phyloP scores from a whole-genome alignment of 2,888 invertebrate species.

The Nomada ferruginata region DNA sequence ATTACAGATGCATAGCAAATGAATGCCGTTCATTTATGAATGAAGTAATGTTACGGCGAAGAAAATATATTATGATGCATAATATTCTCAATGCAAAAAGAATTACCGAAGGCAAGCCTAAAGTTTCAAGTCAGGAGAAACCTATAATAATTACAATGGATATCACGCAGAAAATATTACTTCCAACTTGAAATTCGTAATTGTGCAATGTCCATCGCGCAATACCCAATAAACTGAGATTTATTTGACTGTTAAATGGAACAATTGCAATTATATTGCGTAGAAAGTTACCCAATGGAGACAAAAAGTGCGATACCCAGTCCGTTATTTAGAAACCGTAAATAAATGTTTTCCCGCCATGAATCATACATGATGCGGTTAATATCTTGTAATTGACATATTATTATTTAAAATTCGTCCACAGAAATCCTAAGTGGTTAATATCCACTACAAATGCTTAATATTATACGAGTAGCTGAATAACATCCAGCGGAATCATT shows the following conservation, averaged over 20 bases:
- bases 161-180: neutral
- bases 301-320: neutral
- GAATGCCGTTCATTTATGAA: no score
- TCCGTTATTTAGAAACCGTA: neutral
- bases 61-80: neutral
- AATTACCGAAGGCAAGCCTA: neutral
- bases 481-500: no score
- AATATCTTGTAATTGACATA: no score
- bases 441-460: no score
- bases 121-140: neutral
- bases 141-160: slow-evolving; percentile 1
- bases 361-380: no score
- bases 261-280: slow-evolving; percentile 7
- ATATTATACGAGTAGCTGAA: no score
- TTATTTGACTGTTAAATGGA: slow-evolving; percentile 7
- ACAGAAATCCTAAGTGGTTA: neutral
- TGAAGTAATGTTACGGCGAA: no score
- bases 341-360: neutral
- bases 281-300: neutral
- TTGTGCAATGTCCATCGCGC: neutral
- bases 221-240: neutral
- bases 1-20: no score
- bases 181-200: neutral
- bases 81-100: neutral
- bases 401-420: no score